A percentile compares a stretch with the other conserved stretches of the same genome.
Conservation (phyloP, 2,888 invertebrate genomes). For the Drosophila histrio region DNA sequence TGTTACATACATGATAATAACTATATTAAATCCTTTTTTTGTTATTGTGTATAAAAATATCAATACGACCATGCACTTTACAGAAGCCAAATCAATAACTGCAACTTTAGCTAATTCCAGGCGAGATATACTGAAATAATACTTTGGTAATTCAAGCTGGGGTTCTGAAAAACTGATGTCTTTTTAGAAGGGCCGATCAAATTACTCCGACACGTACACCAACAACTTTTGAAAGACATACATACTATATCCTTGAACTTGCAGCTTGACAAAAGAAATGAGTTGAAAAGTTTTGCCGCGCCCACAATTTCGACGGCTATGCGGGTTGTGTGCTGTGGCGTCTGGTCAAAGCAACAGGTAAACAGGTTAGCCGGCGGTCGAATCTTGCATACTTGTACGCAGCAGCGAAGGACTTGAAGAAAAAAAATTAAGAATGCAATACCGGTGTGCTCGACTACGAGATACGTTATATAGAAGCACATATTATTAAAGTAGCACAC, state of each 20-base stretch:
- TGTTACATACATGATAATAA: neutral
- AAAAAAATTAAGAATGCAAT: constrained; percentile 16
- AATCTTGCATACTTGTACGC: constrained; percentile 39
- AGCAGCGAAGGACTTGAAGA: constrained; percentile 20
- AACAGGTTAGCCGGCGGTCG: constrained; percentile 65
- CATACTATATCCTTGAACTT: constrained; percentile 79
- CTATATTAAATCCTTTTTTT: neutral
- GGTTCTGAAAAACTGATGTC: constrained; percentile 50
- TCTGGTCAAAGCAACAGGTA: constrained; percentile 50
- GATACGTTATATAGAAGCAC: constrained; percentile 7
- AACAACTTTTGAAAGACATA: constrained; percentile 36
- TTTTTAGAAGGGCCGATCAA: constrained; percentile 72
- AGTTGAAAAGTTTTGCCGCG: constrained; percentile 50
- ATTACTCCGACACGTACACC: constrained; percentile 73
- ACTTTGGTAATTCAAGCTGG: constrained; percentile 61
- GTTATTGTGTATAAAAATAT: neutral
- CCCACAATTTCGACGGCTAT: constrained; percentile 46
- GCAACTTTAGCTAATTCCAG: constrained; percentile 49
- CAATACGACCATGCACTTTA: constrained; percentile 8
- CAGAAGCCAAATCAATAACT: constrained; percentile 79
- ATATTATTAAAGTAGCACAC: neutral
- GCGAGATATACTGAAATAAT: constrained; percentile 33
- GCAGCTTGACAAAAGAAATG: constrained; percentile 57
- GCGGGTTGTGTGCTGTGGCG: constrained; percentile 59
- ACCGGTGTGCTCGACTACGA: constrained; percentile 14